These are phyloP conservation scores for Alaudala cheleensis DNA, from an alignment of 2,113 vertebrate species.

Conservation along the genomic window DNA sequence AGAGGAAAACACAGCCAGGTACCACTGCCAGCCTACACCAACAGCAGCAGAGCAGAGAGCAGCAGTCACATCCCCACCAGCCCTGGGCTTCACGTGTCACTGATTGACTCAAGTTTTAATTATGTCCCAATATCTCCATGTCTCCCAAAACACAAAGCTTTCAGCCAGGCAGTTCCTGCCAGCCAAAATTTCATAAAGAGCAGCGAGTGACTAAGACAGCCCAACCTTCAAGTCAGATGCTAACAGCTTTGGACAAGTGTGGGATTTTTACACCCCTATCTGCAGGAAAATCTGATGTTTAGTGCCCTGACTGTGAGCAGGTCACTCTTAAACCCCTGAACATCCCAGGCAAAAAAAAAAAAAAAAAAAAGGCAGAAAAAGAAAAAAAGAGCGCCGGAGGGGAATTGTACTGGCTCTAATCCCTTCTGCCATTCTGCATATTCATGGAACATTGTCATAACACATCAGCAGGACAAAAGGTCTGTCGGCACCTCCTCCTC, in stretches of 20 bases:
- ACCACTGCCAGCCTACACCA: not conserved
- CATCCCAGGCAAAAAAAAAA: slow-evolving; percentile 74
- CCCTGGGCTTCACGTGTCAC: slow-evolving; percentile 34
- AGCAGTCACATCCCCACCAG: not conserved
- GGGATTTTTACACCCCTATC: slow-evolving; percentile 90
- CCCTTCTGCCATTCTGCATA: slow-evolving; percentile 84
- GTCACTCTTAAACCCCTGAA: slow-evolving; percentile 97
- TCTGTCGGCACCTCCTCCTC: slow-evolving; percentile 75
- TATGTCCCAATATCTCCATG: slow-evolving; percentile 24
- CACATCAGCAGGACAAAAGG: slow-evolving; percentile 79
- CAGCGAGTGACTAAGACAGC: slow-evolving; percentile 73
- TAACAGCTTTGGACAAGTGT: slow-evolving; percentile 98
- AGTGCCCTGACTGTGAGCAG: slow-evolving; percentile 91
- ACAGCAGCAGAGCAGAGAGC: not conserved
- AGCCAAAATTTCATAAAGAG: slow-evolving; percentile 81
- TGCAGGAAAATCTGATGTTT: slow-evolving; percentile 84
- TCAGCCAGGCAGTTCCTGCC: slow-evolving; percentile 64
- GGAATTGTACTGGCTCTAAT: slow-evolving; percentile 89
- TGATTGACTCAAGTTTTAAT: slow-evolving; percentile 56
- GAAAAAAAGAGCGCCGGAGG: slow-evolving; percentile 81
- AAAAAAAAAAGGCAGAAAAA: slow-evolving; percentile 69
- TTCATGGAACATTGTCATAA: slow-evolving; percentile 77
- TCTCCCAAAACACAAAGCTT: slow-evolving; percentile 59
- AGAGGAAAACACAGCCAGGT: not conserved
- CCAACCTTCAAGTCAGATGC: slow-evolving; percentile 81